Base-by-base conservation (phyloP, 2,797 vertebrate genomes). In the Trematocara caparti region DNA sequence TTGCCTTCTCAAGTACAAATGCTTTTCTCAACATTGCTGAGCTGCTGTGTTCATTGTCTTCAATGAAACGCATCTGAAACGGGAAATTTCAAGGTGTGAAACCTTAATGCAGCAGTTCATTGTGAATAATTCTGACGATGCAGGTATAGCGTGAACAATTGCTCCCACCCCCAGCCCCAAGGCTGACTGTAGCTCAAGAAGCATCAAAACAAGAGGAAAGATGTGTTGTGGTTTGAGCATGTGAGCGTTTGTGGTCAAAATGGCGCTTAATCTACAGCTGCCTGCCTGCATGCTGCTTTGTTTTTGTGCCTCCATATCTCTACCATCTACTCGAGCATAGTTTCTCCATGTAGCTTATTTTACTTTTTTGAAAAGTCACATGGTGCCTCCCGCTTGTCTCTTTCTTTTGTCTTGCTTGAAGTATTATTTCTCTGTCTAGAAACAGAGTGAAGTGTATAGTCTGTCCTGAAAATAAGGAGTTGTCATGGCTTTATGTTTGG, bases 141-240 rank as follows among this genome's bases (percentile, higher is more conserved):
- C 51, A 78, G 10, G 51, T 78, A 66, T 45, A 71, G 15, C 21
- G 19, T 55, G 59, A 88, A 86, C 75, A 76, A 45, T 81, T 76
- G 71, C 76, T 81, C 47, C 69, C 19, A 49, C 72, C 10, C 66
- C 32, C 27, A 66, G 24, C 62, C 79, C 48, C 48, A 24, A 48
- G 73, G 55, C 34, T 71, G 75, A 76, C 78, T 92, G 81, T 82
- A 83, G 83, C 78, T 92, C 59, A 77, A 85, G 50, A 75, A 73
- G 71, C 69, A 75, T 86, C 82, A 87, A 88, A 86, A 87, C 76
- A 86, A 73, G 55, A 86, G 64, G 17, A 83, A 82, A 78, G 72
- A 77, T 47, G n/a, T 88, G 85, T 84, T 92, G 92, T 86, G 92
- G 93, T 93, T 92, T 86, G 71, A 81, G 81, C 86, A 90, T 86